Base-by-base conservation (phyloP, 2,888 invertebrate species). In the Drosophila quinaria region DNA sequence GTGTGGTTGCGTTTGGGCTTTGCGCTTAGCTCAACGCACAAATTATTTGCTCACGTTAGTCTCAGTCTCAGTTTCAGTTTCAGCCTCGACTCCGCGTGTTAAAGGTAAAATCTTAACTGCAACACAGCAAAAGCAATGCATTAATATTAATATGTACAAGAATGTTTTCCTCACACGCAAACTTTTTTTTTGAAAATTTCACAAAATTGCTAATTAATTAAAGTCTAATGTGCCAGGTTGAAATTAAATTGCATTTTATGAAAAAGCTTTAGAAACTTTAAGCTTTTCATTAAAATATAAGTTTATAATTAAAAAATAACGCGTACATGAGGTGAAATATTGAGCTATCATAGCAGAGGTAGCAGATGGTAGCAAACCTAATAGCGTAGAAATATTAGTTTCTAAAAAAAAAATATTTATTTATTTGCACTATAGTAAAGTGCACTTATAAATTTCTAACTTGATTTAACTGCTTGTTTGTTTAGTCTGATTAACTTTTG, bases 11-110 rank as follows among this genome's bases (percentile, higher is more conserved):
- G 56, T 78, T 80, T 58, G 70, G 63, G 81, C 54, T 61, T 86
- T 83, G 49, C 70, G 87, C 69, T 88, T 78, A 79, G 80, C 83
- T 71, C 78, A 70, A 83, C 88, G 82, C 82, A 83, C 82, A 83
- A 83, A 83, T 85, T 87, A 83, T 83, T 83, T 83, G 80, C 67
- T 70, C 75, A 85, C 70, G 75, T 85, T 74, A 69, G 71, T 64
- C 70, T 58, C 64, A 69, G 71, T 64, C 70, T 58, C 64, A 55
- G 59, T 10, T 33, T 58, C 64, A 55, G 59, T 10, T 33, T 35
- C 44, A 44, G 55, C n/a, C 39, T 39, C 50, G 9, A 42, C 19
- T 37, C 56, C 42, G 44, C 60, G 39, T 37, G 55, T 15, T 15
- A 33, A 50, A 65, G 58, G 50, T 54, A 41, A 65, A 62, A 76